These are phyloP conservation scores for Zeugodacus cucurbitae DNA, from an alignment of 1,140 invertebrate genomes.

Conservation along the genomic window DNA sequence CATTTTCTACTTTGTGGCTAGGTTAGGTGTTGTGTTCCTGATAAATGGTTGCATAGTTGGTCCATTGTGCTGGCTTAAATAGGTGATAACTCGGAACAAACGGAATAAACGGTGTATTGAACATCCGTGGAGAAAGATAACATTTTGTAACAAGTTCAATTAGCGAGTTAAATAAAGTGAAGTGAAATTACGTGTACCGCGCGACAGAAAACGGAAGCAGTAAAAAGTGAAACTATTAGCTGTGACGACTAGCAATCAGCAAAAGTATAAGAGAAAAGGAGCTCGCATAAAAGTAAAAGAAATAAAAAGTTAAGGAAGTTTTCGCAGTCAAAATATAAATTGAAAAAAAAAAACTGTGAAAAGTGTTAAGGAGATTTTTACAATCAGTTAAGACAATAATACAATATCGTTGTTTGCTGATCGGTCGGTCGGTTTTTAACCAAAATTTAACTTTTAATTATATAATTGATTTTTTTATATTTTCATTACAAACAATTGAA, in stretches of 20 bases:
- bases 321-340: background rate
- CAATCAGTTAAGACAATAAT: background rate
- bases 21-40: constrained; percentile 28
- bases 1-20: background rate
- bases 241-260: background rate
- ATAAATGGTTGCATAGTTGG: constrained; percentile 4
- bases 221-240: constrained; percentile 27
- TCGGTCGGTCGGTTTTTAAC: background rate
- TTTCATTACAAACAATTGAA: background rate
- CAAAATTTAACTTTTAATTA: background rate
- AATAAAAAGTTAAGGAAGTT: background rate
- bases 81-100: background rate
- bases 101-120: background rate
- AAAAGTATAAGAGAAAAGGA: background rate
- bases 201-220: constrained; percentile 21
- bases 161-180: constrained; percentile 23
- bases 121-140: background rate
- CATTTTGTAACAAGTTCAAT: constrained; percentile 33
- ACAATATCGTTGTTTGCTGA: background rate
- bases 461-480: constrained; percentile 20
- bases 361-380: background rate
- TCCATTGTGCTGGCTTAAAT: constrained; percentile 38
- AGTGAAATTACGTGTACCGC: constrained; percentile 19
- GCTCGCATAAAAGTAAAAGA: background rate
- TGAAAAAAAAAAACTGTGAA: background rate